A percentile compares a stretch with the other conserved stretches of the same genome.
Evolutionary conservation across 1,140 invertebrate species (phyloP).

Genomic region (Drosophila pruinosa): DNA sequence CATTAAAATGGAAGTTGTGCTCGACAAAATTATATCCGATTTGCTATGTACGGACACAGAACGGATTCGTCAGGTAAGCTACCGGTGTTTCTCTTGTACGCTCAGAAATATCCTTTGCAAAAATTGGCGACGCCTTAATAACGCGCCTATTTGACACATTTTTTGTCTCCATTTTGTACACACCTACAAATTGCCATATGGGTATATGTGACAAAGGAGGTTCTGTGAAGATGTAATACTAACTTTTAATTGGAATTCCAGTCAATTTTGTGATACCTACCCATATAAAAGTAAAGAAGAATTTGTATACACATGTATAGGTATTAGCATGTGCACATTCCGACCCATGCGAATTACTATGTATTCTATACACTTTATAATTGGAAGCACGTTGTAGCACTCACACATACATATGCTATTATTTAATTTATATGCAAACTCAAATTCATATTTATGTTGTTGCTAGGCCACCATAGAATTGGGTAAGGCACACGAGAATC

Average conservation of each 20-base stretch:
- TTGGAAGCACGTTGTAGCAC: constrained; percentile 24
- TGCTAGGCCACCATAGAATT: constrained; percentile 86
- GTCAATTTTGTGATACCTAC: no score
- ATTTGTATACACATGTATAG: not conserved
- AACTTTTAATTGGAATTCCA: no score
- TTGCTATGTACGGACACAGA: constrained; percentile 72
- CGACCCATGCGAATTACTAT: constrained; percentile 7
- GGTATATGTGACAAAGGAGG: not conserved
- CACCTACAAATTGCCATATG: not conserved
- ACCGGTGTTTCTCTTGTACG: not conserved
- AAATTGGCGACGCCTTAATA: constrained; percentile 9
- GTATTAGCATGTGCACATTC: constrained; percentile 43
- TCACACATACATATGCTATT: constrained; percentile 10
- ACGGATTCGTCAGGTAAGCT: constrained; percentile 84
- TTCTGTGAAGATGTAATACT: no score
- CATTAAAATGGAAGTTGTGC: constrained; percentile 40
- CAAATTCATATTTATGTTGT: constrained; percentile 9
- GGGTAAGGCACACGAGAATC: constrained; percentile 86
- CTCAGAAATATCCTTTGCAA: not conserved
- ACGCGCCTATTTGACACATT: constrained; percentile 2
- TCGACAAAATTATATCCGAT: constrained; percentile 69
- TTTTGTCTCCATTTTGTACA: constrained; percentile 8
- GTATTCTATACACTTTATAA: not conserved
- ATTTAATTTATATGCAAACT: constrained; percentile 26
- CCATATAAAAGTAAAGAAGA: no score